Evolutionary conservation across 2,888 invertebrate species (phyloP).

Genomic region (Lepas anatifera): DNA sequence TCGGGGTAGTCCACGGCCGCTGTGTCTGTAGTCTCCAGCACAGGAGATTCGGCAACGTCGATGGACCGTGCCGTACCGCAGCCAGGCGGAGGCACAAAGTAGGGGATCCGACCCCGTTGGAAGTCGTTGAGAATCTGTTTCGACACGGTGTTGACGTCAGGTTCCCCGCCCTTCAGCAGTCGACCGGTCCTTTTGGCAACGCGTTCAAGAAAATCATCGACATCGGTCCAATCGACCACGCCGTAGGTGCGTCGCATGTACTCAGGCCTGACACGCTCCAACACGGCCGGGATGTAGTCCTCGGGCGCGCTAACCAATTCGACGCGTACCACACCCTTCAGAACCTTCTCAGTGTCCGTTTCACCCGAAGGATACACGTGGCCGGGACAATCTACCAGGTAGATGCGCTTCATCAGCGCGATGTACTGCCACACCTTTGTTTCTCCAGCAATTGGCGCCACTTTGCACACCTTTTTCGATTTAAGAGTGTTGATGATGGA

Average conservation of each 20-base stretch:
- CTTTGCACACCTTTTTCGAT: slow-evolving; percentile 77
- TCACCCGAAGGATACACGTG: slow-evolving; percentile 89
- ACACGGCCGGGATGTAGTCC: slow-evolving; percentile 77
- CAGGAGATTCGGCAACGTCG: slow-evolving; percentile 19
- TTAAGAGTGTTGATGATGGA: slow-evolving; percentile 94
- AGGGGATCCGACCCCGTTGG: slow-evolving; percentile 94
- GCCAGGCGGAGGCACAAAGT: slow-evolving; percentile 77
- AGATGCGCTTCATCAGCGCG: slow-evolving; percentile 91
- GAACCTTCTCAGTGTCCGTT: slow-evolving; percentile 68
- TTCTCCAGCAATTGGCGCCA: slow-evolving; percentile 94
- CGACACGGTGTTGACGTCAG: slow-evolving; percentile 75
- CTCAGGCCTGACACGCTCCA: slow-evolving; percentile 75
- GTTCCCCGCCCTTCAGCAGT: slow-evolving; percentile 91
- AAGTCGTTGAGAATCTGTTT: slow-evolving; percentile 96
- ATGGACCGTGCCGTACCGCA: slow-evolving; percentile 52
- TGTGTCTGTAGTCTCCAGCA: neutral
- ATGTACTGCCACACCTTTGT: slow-evolving; percentile 99
- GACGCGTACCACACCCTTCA: slow-evolving; percentile 95
- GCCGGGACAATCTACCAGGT: slow-evolving; percentile 96
- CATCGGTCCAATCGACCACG: slow-evolving; percentile 56
- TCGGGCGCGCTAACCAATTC: slow-evolving; percentile 89
- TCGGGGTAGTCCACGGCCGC: neutral
- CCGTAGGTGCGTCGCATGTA: slow-evolving; percentile 85
- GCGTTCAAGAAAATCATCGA: slow-evolving; percentile 82
- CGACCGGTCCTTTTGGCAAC: slow-evolving; percentile 76